phyloP scores from a whole-genome alignment of 2,113 vertebrate genomes.

The Nasalis larvatus region DNA sequence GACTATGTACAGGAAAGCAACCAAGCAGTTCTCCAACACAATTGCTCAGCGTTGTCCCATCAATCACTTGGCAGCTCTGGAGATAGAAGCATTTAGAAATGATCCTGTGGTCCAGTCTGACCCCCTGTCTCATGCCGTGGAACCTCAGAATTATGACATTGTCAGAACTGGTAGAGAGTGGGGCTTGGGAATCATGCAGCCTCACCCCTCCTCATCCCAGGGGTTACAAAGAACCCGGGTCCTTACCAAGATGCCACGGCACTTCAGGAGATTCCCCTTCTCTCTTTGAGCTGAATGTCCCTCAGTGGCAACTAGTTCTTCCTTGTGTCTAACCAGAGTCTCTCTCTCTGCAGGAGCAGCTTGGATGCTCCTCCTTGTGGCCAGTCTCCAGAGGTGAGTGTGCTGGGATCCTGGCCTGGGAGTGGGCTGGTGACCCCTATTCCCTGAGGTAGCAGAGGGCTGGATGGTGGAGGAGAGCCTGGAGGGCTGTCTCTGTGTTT shows the following conservation, averaged over 20 bases:
- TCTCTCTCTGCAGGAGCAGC: background rate
- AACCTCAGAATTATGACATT: background rate
- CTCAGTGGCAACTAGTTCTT: background rate
- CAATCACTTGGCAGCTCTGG: background rate
- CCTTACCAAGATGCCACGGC: background rate
- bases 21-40: too few relatives aligned
- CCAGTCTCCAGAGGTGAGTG: background rate
- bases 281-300: background rate
- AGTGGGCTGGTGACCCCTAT: background rate
- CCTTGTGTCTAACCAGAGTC: background rate
- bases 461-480: background rate
- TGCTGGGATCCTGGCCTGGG: background rate
- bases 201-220: background rate
- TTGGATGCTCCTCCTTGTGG: constrained; percentile 20
- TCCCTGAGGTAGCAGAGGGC: constrained; percentile 21
- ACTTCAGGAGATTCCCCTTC: background rate
- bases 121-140: background rate
- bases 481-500: constrained; percentile 50
- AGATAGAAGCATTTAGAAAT: background rate
- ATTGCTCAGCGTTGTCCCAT: background rate
- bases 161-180: background rate
- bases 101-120: background rate
- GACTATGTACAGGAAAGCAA: background rate
- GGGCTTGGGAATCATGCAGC: background rate
- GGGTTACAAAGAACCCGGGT: background rate